phyloP scores from a whole-genome alignment of 2,888 invertebrate genomes.

The Laspeyria flexula region DNA sequence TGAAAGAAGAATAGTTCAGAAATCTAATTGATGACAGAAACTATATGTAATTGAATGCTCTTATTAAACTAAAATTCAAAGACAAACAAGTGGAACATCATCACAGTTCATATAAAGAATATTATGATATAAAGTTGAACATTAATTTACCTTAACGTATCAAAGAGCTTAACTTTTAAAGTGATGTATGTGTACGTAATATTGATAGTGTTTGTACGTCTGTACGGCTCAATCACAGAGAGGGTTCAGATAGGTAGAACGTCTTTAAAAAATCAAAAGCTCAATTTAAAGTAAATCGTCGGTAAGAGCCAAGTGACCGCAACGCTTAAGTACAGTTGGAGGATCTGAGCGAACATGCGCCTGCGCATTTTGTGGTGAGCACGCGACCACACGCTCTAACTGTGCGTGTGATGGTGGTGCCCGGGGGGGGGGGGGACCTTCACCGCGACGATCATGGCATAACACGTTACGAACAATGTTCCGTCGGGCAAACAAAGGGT shows the following conservation, averaged over 20 bases:
- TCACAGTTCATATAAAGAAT: too few species aligned
- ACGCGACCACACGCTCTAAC: conserved; percentile 4
- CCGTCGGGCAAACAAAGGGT: not conserved
- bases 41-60: too few species aligned
- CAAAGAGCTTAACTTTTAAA: too few species aligned
- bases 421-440: not conserved
- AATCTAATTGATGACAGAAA: too few species aligned
- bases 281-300: conserved; percentile 7
- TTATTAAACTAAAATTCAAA: too few species aligned
- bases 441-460: not conserved
- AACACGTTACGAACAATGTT: not conserved
- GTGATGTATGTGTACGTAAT: too few species aligned
- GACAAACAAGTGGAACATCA: too few species aligned
- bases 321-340: not conserved
- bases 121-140: too few species aligned
- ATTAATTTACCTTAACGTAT: too few species aligned
- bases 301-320: conserved; percentile 1
- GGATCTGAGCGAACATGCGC: conserved; percentile 7
- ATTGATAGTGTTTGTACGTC: too few species aligned
- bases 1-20: too few species aligned
- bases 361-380: conserved; percentile 11
- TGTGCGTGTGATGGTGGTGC: not conserved
- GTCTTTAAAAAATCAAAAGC: not conserved
- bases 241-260: not conserved
- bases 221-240: too few species aligned